Evolutionary conservation across 2,888 invertebrate species (phyloP).

Genomic region (Anoncus sp.): DNA sequence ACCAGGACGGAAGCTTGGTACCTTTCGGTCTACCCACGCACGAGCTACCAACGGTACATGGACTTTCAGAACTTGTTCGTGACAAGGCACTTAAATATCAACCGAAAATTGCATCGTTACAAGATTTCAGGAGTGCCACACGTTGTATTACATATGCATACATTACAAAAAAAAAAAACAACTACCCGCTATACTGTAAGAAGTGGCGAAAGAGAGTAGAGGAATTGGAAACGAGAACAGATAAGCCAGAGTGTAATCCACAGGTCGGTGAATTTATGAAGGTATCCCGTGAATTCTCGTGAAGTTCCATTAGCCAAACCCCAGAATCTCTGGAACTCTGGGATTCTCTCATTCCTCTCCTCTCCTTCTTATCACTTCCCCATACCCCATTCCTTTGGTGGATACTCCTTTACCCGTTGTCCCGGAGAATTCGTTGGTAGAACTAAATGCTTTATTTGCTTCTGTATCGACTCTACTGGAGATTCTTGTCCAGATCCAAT

Average conservation of each 20-base stretch:
- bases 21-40: too few relatives aligned
- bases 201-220: background rate
- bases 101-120: conserved; percentile 18
- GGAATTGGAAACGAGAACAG: conserved; percentile 4
- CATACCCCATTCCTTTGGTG: too few relatives aligned
- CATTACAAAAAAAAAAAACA: background rate
- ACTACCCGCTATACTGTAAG: too few relatives aligned
- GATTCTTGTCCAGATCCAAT: background rate
- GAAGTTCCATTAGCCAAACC: conserved; percentile 30
- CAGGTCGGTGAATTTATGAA: conserved; percentile 35
- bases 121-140: conserved; percentile 1
- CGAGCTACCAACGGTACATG: too few relatives aligned
- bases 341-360: background rate
- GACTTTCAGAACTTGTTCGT: too few relatives aligned
- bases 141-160: background rate
- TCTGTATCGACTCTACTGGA: background rate
- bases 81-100: background rate
- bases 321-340: background rate
- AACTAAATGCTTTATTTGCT: too few relatives aligned
- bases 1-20: too few relatives aligned
- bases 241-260: background rate
- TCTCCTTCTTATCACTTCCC: background rate
- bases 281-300: conserved; percentile 28
- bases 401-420: too few relatives aligned
- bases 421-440: too few relatives aligned